These are phyloP conservation scores for Bombycilla garrulus DNA, from an alignment of 2,113 vertebrate species.

Conservation along the genomic window DNA sequence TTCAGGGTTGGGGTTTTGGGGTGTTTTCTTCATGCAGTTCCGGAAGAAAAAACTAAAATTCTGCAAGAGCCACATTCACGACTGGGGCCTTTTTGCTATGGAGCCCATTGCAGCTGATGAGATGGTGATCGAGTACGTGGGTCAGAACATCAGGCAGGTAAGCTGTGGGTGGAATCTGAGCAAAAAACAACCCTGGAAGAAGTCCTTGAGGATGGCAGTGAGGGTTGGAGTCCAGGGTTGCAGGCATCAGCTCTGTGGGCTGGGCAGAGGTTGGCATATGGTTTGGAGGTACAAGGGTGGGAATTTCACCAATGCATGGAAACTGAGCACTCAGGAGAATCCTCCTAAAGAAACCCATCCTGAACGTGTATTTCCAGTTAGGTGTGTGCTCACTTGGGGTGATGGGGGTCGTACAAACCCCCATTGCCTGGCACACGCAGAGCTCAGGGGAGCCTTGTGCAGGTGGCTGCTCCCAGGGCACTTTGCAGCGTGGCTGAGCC, in stretches of 20 bases:
- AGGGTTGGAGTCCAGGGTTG: neutral
- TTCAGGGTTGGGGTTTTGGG: neutral
- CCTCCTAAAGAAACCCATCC: neutral
- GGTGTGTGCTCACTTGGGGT: neutral
- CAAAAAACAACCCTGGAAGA: neutral
- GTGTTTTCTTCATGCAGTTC: conserved; percentile 77
- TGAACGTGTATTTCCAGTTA: neutral
- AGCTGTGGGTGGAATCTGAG: neutral
- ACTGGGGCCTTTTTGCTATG: conserved; percentile 98
- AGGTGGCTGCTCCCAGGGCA: neutral
- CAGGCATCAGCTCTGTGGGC: rapidly evolving
- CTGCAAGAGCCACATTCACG: conserved; percentile 96
- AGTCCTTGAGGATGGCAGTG: rapidly evolving
- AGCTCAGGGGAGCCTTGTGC: neutral
- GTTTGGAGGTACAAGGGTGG: neutral
- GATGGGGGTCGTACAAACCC: rapidly evolving
- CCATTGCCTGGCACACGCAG: neutral
- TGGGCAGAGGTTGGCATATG: neutral
- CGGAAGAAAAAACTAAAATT: conserved; percentile 98
- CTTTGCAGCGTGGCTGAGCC: neutral
- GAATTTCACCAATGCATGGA: neutral
- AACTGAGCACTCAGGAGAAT: neutral
- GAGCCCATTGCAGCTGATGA: conserved; percentile 98
- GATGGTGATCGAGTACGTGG: conserved; percentile 99
- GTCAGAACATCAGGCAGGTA: conserved; percentile 98